Conservation (phyloP, 30 jellyfish, hydroid and myxozoan species). For the Cassiopea andromeda region DNA sequence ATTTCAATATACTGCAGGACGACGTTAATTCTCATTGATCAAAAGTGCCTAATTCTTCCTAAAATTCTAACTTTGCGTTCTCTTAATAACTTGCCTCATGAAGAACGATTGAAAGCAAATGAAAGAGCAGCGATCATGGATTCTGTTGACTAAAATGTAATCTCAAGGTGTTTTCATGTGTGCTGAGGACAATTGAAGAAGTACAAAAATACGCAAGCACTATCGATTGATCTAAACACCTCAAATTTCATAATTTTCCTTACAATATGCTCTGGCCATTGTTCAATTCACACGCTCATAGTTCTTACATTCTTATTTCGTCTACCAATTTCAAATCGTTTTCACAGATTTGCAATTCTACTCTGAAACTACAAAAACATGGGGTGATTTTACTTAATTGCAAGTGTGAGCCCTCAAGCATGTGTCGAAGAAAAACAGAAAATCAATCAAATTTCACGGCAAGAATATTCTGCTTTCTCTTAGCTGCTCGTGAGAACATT, state of each 20-base stretch:
- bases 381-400: not conserved
- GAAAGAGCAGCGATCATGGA: not conserved
- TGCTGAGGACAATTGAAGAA: not conserved
- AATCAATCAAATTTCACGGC: not conserved
- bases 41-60: no score
- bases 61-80: not conserved
- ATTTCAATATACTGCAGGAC: no score
- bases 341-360: not conserved
- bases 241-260: not conserved
- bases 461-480: not conserved
- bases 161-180: not conserved
- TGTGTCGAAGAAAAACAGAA: not conserved
- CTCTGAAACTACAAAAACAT: not conserved
- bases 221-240: not conserved
- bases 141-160: not conserved
- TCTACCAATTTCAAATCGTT: not conserved
- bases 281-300: not conserved
- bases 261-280: not conserved
- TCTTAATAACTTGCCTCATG: not conserved
- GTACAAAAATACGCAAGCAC: not conserved
- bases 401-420: not conserved
- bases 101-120: not conserved
- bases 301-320: not conserved
- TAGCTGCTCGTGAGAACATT: not conserved
- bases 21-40: no score